Evolutionary conservation across 2,888 invertebrate species (phyloP), one percentile per base, ranked within the genome.

Genomic region (Eudemis profundana): DNA sequence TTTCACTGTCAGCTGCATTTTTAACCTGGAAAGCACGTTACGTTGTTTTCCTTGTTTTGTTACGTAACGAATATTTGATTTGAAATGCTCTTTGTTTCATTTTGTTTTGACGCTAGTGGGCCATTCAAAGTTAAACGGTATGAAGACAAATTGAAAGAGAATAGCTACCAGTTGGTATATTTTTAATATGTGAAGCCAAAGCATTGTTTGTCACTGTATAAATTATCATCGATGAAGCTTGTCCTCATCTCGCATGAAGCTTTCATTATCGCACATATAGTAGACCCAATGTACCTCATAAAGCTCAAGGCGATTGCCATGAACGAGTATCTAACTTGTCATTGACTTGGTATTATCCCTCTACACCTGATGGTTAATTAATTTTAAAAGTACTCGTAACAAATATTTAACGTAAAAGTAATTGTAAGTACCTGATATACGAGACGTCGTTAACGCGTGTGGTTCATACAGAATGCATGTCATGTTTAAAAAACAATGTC

Each of bases 1-100:
- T 83, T 79, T 81, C 80, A 80, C 80, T 80, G 74, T 74, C 81
- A 82, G 76, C 74, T 78, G 78, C 71, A 77, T 74, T 77, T 81
- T 83, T 81, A 78, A 64, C 29, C 57, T 62, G 17, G 36, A 54
- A 61, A 65, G 29, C 27, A 36, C 44, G 64, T 56, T 56, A 38
- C 12, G 33, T 61, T 27, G 17, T 15, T 15, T 40, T 17, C 51
- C 12, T 33, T 50, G 27, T n/a, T 49, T 50, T 17, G 38, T 42
- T 50, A 50, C 27, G 40, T 42, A 40, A 60, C 23, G 10, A 50
- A 29, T 44, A 33, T 51, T 17, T 33, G 27, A 42, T 42, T 19
- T 33, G 19, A 21, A 42, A 42, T 51, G 50, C 14, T 27, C 36
- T 33, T 59, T 59, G 62, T 59, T 60, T 61, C 12, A 29, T 61